These are phyloP conservation scores for Eretmochelys imbricata DNA, from an alignment of 2,113 vertebrate genomes.

Conservation along the genomic window DNA sequence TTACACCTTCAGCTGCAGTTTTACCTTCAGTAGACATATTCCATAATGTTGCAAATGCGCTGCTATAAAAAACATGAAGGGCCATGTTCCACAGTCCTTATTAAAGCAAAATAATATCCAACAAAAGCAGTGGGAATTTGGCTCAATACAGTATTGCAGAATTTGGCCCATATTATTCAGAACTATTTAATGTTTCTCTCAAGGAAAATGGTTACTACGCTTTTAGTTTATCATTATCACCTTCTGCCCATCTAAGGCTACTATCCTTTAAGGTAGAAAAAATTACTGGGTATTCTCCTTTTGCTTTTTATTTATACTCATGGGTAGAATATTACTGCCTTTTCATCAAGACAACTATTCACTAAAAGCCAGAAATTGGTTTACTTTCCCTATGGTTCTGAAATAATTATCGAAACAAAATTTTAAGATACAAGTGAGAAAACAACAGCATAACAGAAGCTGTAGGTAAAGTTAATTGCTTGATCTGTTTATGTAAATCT, in stretches of 20 bases:
- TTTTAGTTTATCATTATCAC: slow-evolving; percentile 40
- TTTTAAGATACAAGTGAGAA: slow-evolving; percentile 71
- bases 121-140: background rate
- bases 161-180: background rate
- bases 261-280: background rate
- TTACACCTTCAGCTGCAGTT: background rate
- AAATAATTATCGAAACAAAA: slow-evolving; percentile 69
- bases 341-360: slow-evolving; percentile 54
- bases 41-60: background rate
- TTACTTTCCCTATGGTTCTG: slow-evolving; percentile 61
- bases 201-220: slow-evolving; percentile 13
- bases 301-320: slow-evolving; percentile 20
- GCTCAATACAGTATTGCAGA: accelerated
- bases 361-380: slow-evolving; percentile 53
- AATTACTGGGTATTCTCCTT: background rate
- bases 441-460: slow-evolving; percentile 60
- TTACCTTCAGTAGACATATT: background rate
- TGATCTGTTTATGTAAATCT: slow-evolving; percentile 74
- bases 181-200: slow-evolving; percentile 27
- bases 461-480: slow-evolving; percentile 75
- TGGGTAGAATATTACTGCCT: background rate
- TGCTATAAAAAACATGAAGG: background rate
- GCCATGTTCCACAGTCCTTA: background rate
- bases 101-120: background rate
- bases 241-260: slow-evolving; percentile 3